Evolutionary conservation across 2,113 vertebrate species (phyloP).

Genomic region (Galemys pyrenaicus): DNA sequence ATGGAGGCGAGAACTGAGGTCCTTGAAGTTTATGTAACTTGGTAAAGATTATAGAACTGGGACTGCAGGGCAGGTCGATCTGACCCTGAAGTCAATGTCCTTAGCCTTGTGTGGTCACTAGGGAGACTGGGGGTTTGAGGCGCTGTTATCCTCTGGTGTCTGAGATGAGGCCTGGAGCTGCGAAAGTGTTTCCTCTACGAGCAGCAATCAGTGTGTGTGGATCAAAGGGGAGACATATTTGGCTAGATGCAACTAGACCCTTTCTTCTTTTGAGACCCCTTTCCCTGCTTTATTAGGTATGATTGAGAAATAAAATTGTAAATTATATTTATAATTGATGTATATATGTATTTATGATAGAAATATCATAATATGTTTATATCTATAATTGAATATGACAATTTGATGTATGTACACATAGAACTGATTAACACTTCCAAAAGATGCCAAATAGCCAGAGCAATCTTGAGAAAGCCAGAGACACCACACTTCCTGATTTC

Average conservation of each 20-base stretch:
- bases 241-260: too few species aligned
- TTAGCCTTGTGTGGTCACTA: not conserved
- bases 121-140: not conserved
- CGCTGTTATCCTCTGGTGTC: not conserved
- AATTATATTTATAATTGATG: not conserved
- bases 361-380: not conserved
- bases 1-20: not conserved
- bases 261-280: not conserved
- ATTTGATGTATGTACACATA: not conserved
- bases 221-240: not conserved
- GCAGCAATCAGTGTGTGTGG: not conserved
- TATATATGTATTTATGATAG: not conserved
- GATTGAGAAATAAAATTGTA: not conserved
- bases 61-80: not conserved
- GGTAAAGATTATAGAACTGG: not conserved
- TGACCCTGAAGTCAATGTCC: rapidly evolving
- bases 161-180: rapidly evolving
- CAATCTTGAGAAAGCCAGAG: not conserved
- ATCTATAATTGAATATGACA: not conserved
- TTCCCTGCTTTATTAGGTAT: not conserved
- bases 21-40: not conserved
- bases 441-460: not conserved
- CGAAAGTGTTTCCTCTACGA: not conserved
- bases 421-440: not conserved
- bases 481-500: not conserved